Conservation (phyloP, 2,113 vertebrate species). For the Amphiprion percula region DNA sequence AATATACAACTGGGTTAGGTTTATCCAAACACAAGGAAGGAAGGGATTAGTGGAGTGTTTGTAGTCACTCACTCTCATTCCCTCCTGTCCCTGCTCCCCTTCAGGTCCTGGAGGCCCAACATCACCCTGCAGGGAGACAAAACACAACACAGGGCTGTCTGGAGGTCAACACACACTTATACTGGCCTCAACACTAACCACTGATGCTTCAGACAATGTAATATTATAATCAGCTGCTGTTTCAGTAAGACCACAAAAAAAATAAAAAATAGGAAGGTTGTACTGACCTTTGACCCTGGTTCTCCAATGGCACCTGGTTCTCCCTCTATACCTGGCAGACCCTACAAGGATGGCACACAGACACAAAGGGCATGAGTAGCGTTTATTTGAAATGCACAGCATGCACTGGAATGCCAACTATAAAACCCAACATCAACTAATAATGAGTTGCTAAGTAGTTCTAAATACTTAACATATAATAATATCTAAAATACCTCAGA, state of each 20-base stretch:
- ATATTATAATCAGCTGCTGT: too few species aligned
- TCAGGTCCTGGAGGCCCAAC: constrained; percentile 83
- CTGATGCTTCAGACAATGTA: too few species aligned
- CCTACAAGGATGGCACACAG: constrained; percentile 79
- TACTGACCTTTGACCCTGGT: constrained; percentile 89
- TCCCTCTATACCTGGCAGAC: constrained; percentile 90
- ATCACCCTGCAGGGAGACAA: constrained; percentile 85
- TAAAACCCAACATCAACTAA: not conserved
- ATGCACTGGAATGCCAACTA: not conserved
- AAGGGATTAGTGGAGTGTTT: constrained; percentile 38
- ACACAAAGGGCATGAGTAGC: not conserved
- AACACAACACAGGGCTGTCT: constrained; percentile 44
- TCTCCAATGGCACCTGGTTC: constrained; percentile 92
- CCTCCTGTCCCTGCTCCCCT: constrained; percentile 89
- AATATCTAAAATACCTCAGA: constrained; percentile 85
- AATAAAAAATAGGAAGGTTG: not conserved
- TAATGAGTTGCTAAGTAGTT: not conserved
- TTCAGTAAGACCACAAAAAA: not conserved
- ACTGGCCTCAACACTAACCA: not conserved
- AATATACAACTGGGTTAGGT: constrained; percentile 53
- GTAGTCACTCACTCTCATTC: constrained; percentile 88
- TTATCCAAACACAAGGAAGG: constrained; percentile 45
- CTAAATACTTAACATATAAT: not conserved
- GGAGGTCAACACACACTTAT: constrained; percentile 23
- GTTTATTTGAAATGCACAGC: not conserved